Conservation (phyloP, 2,888 invertebrate species). For the Cylindroiulus punctatus region DNA sequence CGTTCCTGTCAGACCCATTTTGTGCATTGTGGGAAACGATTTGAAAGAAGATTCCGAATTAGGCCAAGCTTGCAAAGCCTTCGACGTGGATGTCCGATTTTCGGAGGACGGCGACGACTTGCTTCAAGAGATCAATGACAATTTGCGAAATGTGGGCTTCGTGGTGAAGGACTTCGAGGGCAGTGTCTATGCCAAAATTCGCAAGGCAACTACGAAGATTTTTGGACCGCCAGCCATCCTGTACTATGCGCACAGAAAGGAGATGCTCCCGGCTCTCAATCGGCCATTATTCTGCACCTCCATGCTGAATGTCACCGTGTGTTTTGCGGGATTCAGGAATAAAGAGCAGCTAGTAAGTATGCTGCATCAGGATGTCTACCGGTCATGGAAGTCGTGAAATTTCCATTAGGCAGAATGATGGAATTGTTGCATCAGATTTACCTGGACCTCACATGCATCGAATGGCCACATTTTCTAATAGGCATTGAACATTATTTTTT, state of each 20-base stretch:
- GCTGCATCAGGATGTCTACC: too few species aligned
- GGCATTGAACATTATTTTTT: too few species aligned
- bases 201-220: slow-evolving; percentile 64
- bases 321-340: slow-evolving; percentile 91
- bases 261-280: slow-evolving; percentile 75
- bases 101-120: slow-evolving; percentile 30
- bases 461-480: too few species aligned
- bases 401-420: too few species aligned
- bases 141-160: slow-evolving; percentile 73
- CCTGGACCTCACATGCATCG: too few species aligned
- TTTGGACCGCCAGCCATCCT: slow-evolving; percentile 66
- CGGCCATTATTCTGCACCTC: slow-evolving; percentile 87
- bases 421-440: too few species aligned
- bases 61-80: slow-evolving; percentile 14
- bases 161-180: slow-evolving; percentile 80
- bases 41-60: slow-evolving; percentile 47
- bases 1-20: background rate
- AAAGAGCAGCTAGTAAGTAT: slow-evolving; percentile 84
- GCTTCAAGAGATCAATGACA: background rate
- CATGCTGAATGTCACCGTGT: slow-evolving; percentile 88
- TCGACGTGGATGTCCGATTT: slow-evolving; percentile 47
- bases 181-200: slow-evolving; percentile 75
- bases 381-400: too few species aligned
- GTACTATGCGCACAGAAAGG: slow-evolving; percentile 63
- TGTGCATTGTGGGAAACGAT: slow-evolving; percentile 51